These are phyloP conservation scores for Pteruthius melanotis DNA, from an alignment of 2,113 vertebrate species.

Conservation along the genomic window DNA sequence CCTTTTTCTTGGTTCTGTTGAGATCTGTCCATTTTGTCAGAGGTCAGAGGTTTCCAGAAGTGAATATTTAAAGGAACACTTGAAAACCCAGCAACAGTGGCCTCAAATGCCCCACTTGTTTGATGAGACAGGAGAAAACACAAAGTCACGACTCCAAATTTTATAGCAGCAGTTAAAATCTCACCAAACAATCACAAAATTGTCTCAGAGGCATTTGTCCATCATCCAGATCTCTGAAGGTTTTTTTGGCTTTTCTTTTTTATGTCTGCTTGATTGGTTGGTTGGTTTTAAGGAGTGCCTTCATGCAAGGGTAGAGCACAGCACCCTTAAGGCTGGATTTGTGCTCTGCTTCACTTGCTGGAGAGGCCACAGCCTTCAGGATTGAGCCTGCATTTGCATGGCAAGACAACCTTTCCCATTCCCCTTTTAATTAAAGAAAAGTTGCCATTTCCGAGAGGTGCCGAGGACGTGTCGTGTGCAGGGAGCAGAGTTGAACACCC, in stretches of 20 bases:
- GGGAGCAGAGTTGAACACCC: neutral
- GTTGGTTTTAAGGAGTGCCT: neutral
- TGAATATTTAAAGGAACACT: neutral
- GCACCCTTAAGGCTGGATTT: neutral
- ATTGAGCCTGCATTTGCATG: neutral
- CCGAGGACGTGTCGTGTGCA: accelerated
- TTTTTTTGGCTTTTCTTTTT: neutral
- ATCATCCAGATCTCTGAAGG: neutral
- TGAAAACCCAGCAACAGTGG: neutral
- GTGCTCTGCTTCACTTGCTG: neutral
- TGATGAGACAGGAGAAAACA: neutral
- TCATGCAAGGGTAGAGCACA: neutral
- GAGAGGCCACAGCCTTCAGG: neutral
- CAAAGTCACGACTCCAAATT: neutral
- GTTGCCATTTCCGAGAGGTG: neutral
- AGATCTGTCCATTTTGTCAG: neutral
- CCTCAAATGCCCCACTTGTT: neutral
- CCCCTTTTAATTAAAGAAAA: neutral
- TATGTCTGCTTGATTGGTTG: neutral
- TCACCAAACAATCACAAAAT: neutral
- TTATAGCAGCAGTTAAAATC: neutral
- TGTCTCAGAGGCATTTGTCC: neutral
- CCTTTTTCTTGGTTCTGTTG: neutral
- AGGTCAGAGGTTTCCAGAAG: neutral
- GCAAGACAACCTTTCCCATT: neutral